Evolutionary conservation across 2,113 vertebrate species (phyloP), one percentile per base, ranked within the genome.

Genomic region (Periophthalmodon schlosseri): DNA sequence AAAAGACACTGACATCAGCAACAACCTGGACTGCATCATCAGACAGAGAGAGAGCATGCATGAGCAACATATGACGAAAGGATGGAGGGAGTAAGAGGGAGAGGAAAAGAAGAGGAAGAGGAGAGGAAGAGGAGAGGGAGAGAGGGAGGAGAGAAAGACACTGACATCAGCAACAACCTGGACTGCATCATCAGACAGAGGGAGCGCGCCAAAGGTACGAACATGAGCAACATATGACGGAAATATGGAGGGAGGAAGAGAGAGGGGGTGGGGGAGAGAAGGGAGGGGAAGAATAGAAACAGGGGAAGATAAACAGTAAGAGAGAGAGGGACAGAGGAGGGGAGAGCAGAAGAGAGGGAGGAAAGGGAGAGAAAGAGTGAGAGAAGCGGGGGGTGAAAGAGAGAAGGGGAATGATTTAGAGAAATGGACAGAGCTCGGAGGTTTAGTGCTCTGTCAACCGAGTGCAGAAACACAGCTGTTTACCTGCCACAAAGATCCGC

Each of bases 1-100:
- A 28, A n/a, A n/a, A n/a, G 98, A 99, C 84, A 99, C 95, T 0
- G 96, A 98, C 77, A 92, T 99, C 86, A 96, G 95, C 50, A 94
- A 90, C 88, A 96, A 83, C 86, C 94, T 99, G 16, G 87, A 93
- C 84, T 96, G 87, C 76, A 95, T 99, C 47, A 95, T 98, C 85
- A 93, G 97, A 68, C 97, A 97, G 70, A 93, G 97, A 7, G 97
- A 99, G 86, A 97, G 96, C 79, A 94, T 91, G 7, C 44, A 20
- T 34, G 44, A 52, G n/a, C n/a, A n/a, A n/a, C n/a, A n/a, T n/a
- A n/a, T n/a, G n/a, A n/a, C n/a, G n/a, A n/a, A n/a, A n/a, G n/a
- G n/a, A n/a, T n/a, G n/a, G 34, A 36, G 34, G 34, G n/a, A n/a
- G n/a, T n/a, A 36, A 6, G 34, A n/a, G 6, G 34, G 34, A 36